Evolutionary conservation across 2,113 vertebrate genomes (phyloP).

Genomic region (Pseudorectes ferrugineus): DNA sequence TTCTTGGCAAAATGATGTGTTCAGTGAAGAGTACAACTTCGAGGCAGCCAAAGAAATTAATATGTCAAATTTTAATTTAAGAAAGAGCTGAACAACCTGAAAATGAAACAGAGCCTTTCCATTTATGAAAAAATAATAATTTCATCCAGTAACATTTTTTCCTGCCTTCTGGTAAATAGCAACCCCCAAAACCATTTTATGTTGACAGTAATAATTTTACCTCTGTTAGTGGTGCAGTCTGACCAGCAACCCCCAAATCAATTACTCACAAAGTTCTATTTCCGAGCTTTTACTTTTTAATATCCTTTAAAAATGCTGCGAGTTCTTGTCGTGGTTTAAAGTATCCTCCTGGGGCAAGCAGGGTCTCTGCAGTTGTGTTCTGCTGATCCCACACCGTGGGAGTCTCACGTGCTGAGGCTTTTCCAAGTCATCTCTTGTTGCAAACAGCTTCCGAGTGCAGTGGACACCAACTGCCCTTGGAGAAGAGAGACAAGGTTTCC

Average conservation of each 20-base stretch:
- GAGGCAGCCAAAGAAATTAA: conserved; percentile 28
- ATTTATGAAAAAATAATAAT: background rate
- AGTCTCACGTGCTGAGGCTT: background rate
- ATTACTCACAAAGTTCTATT: background rate
- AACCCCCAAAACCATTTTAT: background rate
- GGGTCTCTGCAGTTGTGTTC: background rate
- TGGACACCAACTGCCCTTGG: background rate
- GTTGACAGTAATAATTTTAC: background rate
- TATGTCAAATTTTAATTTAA: conserved; percentile 41
- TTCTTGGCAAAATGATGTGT: conserved; percentile 14
- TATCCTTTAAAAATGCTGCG: background rate
- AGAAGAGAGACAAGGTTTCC: background rate
- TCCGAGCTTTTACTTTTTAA: background rate
- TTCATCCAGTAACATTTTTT: background rate
- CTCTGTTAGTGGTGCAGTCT: background rate
- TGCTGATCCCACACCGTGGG: rapidly evolving
- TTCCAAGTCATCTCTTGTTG: background rate
- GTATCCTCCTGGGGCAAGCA: background rate
- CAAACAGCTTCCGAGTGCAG: background rate
- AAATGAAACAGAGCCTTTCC: background rate
- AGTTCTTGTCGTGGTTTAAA: background rate
- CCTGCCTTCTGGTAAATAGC: background rate
- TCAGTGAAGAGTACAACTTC: background rate
- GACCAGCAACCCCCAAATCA: background rate
- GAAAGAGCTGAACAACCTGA: background rate